Conservation (phyloP, 2,113 vertebrate genomes). For the Nymphicus hollandicus region DNA sequence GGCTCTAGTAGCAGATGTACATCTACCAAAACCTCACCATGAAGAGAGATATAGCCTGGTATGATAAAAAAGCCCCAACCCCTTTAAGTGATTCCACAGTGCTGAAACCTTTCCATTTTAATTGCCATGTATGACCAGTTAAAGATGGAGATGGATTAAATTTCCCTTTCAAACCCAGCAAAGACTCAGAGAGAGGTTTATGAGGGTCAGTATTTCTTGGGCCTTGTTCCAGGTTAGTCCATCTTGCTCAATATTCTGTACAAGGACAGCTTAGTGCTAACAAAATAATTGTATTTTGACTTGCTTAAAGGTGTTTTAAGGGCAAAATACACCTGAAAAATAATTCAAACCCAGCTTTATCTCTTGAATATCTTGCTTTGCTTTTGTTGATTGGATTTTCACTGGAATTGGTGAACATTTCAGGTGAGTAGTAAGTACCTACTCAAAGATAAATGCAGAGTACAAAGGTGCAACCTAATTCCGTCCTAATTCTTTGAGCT, state of each 20-base stretch:
- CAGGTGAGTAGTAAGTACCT: neutral
- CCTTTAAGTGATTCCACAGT: neutral
- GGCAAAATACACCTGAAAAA: neutral
- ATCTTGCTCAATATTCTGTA: neutral
- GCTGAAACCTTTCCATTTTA: neutral
- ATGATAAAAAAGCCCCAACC: neutral
- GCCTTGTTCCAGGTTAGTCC: neutral
- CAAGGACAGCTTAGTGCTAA: neutral
- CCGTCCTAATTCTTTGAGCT: neutral
- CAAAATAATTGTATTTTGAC: neutral
- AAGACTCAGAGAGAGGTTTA: neutral
- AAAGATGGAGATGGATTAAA: neutral
- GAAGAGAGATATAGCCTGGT: neutral
- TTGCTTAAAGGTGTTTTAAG: neutral
- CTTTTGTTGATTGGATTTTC: neutral
- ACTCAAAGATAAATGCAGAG: neutral
- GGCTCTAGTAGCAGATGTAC: neutral
- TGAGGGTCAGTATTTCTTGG: neutral
- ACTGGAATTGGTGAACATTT: neutral
- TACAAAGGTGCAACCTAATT: neutral
- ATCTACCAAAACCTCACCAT: neutral
- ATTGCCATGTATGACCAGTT: rapidly evolving
- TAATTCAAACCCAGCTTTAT: neutral
- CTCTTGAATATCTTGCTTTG: neutral
- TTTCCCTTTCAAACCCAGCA: neutral